Evolutionary conservation across 2,888 invertebrate genomes (phyloP).

Genomic region (Ganaspis brasiliensis): DNA sequence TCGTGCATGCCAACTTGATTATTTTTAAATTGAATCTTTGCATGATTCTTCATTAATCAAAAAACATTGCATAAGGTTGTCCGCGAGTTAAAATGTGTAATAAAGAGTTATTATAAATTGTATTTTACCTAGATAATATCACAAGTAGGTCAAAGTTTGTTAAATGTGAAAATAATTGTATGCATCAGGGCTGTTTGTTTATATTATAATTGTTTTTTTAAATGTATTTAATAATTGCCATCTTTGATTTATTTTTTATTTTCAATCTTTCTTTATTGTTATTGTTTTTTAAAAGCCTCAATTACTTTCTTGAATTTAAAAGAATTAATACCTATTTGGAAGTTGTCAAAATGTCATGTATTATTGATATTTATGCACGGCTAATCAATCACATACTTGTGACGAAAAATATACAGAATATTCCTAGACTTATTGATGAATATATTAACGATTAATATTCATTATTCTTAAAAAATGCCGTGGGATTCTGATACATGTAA

Average conservation of each 20-base stretch:
- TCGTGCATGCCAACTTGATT: conserved; percentile 17
- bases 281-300: too few relatives aligned
- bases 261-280: too few relatives aligned
- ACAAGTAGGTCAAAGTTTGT: too few relatives aligned
- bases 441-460: neutral
- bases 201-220: too few relatives aligned
- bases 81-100: neutral
- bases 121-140: neutral
- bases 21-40: conserved; percentile 29
- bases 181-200: too few relatives aligned
- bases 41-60: neutral
- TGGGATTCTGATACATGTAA: neutral
- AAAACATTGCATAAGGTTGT: neutral
- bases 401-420: neutral
- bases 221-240: too few relatives aligned
- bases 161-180: too few relatives aligned
- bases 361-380: too few relatives aligned
- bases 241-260: too few relatives aligned
- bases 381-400: neutral
- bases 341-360: too few relatives aligned
- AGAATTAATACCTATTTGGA: too few relatives aligned
- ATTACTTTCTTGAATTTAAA: too few relatives aligned
- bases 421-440: neutral
- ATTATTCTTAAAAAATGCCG: neutral
- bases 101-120: neutral